Base-by-base conservation (phyloP, 35 echinoderm and acorn worm genomes). In the Ptychodera flava region DNA sequence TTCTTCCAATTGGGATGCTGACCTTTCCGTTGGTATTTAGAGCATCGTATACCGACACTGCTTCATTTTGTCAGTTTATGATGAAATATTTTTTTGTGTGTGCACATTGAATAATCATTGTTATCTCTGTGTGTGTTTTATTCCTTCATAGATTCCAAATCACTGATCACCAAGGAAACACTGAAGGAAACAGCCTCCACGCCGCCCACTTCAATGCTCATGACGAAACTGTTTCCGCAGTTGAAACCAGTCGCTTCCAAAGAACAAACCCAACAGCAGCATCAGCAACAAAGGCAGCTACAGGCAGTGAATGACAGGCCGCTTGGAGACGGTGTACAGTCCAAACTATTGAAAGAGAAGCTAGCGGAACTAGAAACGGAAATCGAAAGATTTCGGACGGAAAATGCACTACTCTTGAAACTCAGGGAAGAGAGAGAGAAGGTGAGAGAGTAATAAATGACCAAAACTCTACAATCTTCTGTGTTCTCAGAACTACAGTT, bases 381-480 rank as follows among this genome's bases (percentile, higher is more conserved):
- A 81, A 99, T 99, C 31, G 92, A 92, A 75, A 90, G 86, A 86
- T 99, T 99, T 82, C 31, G 96, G 15, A 87, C 79, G 32, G 96
- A 99, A 85, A 99, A 99, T 86, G 53, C 87, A 10, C 85, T 89
- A 37, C 82, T 99, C 16, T 87, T 92, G 0, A 92, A 90, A 78
- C 88, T 99, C 0, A 94, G 96, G 45, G 85, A 94, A 80, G 92
- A 99, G 36, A 94, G 96, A 88, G 96, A 99, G 36, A 99, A 94
- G 86, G 96, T 99, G 86, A 52, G 89, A 29, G 33, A n/a, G n/a
- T n/a, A n/a, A n/a, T n/a, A n/a, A n/a, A n/a, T n/a, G n/a, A n/a
- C n/a, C n/a, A n/a, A n/a, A n/a, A n/a, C n/a, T n/a, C n/a, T n/a
- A n/a, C n/a, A n/a, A n/a, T n/a, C n/a, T n/a, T n/a, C n/a, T n/a